These are phyloP conservation scores for Numenius arquata DNA, from an alignment of 2,113 vertebrate genomes.

Conservation along the genomic window DNA sequence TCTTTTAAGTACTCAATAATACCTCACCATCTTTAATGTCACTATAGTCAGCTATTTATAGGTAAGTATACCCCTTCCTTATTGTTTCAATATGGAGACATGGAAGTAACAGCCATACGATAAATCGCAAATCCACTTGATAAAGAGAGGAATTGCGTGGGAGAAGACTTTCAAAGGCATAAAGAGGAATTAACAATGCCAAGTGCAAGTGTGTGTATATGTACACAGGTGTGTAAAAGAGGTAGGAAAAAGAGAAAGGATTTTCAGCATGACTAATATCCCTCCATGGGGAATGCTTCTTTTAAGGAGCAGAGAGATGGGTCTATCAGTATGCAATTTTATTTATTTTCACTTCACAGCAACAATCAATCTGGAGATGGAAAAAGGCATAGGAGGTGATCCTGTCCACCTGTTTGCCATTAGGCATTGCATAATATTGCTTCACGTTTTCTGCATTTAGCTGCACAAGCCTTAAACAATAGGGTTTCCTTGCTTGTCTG, in stretches of 20 bases:
- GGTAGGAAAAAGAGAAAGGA: neutral
- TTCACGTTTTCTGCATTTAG: neutral
- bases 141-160: neutral
- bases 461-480: neutral
- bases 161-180: neutral
- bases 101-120: neutral
- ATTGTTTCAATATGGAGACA: neutral
- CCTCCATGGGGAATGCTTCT: neutral
- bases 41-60: neutral
- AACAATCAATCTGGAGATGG: neutral
- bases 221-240: neutral
- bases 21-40: neutral
- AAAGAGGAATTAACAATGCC: neutral
- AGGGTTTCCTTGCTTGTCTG: neutral
- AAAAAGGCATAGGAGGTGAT: neutral
- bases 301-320: neutral
- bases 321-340: neutral
- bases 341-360: neutral
- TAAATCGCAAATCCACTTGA: neutral
- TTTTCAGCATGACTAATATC: neutral
- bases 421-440: neutral
- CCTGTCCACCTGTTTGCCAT: neutral
- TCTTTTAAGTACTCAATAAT: neutral
- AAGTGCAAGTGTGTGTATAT: neutral
- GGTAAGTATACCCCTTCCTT: neutral